phyloP scores from a whole-genome alignment of 1,140 invertebrate species.

The Drosophila ambigua region DNA sequence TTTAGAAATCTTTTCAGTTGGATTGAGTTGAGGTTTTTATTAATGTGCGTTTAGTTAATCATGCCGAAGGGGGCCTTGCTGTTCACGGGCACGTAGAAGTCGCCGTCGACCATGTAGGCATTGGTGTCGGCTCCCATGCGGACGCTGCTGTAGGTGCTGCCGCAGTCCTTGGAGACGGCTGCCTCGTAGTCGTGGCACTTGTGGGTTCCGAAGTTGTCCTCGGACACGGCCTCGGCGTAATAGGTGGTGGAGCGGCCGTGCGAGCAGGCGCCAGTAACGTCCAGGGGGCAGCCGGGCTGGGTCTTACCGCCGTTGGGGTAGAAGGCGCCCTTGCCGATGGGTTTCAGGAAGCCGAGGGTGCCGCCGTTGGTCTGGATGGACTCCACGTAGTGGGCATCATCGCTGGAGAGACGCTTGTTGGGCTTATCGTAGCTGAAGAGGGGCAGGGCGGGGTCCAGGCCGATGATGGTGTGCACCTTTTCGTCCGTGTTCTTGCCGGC shows the following conservation, averaged over 20 bases:
- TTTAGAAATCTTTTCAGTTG: not conserved
- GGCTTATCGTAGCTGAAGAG: conserved; percentile 68
- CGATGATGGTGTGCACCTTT: conserved; percentile 73
- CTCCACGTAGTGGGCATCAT: conserved; percentile 77
- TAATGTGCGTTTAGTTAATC: conserved; percentile 49
- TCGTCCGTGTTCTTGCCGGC: conserved; percentile 84
- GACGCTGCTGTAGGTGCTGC: conserved; percentile 62
- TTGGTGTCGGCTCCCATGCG: conserved; percentile 84
- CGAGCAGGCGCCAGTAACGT: conserved; percentile 83
- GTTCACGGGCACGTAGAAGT: conserved; percentile 65
- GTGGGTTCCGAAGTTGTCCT: conserved; percentile 63
- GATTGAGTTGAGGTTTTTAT: conserved; percentile 35
- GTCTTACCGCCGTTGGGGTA: conserved; percentile 84
- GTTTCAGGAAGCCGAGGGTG: conserved; percentile 84
- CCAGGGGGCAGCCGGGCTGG: conserved; percentile 85
- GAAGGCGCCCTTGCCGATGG: conserved; percentile 84
- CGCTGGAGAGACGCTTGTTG: conserved; percentile 81
- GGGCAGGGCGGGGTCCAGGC: conserved; percentile 84
- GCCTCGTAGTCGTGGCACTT: conserved; percentile 57
- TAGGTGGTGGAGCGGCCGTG: conserved; percentile 85
- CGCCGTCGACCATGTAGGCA: conserved; percentile 74
- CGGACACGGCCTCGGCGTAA: conserved; percentile 85
- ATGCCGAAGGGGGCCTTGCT: conserved; percentile 79
- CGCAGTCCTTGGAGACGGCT: conserved; percentile 53
- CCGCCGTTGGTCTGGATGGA: conserved; percentile 86